Evolutionary conservation across 1,140 invertebrate species (phyloP).

Genomic region (Drosophila subobscura): DNA sequence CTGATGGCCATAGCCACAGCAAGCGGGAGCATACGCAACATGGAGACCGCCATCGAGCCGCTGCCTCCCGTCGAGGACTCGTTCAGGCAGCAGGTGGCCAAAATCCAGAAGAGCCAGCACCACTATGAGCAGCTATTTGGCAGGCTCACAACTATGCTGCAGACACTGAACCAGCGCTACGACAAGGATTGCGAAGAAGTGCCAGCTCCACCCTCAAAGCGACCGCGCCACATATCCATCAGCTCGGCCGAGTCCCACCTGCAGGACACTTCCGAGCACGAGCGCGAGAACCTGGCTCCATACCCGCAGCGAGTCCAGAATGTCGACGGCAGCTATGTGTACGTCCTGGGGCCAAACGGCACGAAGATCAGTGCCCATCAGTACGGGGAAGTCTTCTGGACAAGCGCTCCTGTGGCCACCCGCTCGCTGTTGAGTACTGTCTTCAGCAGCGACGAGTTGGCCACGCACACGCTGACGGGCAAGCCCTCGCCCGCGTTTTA

Average conservation of each 20-base stretch:
- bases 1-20: slow-evolving; percentile 41
- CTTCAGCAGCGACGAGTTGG: slow-evolving; percentile 78
- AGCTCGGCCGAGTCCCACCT: slow-evolving; percentile 45
- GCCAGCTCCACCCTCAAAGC: slow-evolving; percentile 31
- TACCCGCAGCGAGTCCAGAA: slow-evolving; percentile 48
- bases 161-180: slow-evolving; percentile 59
- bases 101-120: slow-evolving; percentile 53
- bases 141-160: slow-evolving; percentile 37
- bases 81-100: slow-evolving; percentile 45
- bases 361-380: slow-evolving; percentile 66
- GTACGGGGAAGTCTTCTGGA: slow-evolving; percentile 75
- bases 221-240: slow-evolving; percentile 38
- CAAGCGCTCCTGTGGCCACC: slow-evolving; percentile 71
- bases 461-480: slow-evolving; percentile 83
- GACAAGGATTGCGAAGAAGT: slow-evolving; percentile 27
- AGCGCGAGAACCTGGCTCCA: neutral
- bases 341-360: slow-evolving; percentile 75
- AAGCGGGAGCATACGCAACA: neutral
- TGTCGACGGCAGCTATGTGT: slow-evolving; percentile 32
- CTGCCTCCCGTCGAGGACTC: slow-evolving; percentile 36
- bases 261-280: slow-evolving; percentile 13
- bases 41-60: slow-evolving; percentile 8
- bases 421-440: slow-evolving; percentile 70
- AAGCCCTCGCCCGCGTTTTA: slow-evolving; percentile 83
- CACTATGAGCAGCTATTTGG: slow-evolving; percentile 47